Evolutionary conservation across 2,113 vertebrate species (phyloP).

Genomic region (Hyaena hyaena): DNA sequence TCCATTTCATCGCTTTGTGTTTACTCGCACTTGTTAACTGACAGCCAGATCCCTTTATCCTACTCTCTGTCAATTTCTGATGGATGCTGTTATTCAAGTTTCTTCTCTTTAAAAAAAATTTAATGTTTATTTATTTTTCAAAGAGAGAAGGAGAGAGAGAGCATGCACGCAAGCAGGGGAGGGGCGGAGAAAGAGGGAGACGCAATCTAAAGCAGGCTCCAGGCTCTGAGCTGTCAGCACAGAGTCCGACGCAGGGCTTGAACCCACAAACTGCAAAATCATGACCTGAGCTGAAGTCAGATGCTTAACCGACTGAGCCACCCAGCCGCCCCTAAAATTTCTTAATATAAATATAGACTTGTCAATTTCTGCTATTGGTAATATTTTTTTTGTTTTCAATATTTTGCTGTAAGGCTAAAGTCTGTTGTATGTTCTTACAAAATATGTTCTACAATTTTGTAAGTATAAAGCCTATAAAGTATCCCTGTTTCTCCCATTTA

Average conservation of each 20-base stretch:
- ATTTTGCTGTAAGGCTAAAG: not conserved
- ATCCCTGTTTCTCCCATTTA: not conserved
- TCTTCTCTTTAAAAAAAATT: too few species aligned
- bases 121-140: too few species aligned
- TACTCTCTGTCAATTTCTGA: not conserved
- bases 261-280: too few species aligned
- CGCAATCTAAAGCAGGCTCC: too few species aligned
- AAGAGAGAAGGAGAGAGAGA: too few species aligned
- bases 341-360: not conserved
- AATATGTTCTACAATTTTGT: not conserved
- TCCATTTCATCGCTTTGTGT: not conserved
- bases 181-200: too few species aligned
- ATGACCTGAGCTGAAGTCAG: too few species aligned
- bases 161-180: too few species aligned
- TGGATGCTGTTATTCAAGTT: not conserved
- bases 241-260: fast-evolving
- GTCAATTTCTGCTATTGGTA: not conserved
- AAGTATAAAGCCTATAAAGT: not conserved
- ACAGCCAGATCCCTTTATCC: not conserved
- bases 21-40: not conserved
- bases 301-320: too few species aligned
- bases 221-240: too few species aligned
- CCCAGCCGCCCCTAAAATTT: not conserved
- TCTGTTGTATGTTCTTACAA: not conserved
- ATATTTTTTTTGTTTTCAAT: not conserved